Evolutionary conservation across 2,113 vertebrate species (phyloP), one percentile per base, ranked within the genome.

Genomic region (Nibea albiflora): DNA sequence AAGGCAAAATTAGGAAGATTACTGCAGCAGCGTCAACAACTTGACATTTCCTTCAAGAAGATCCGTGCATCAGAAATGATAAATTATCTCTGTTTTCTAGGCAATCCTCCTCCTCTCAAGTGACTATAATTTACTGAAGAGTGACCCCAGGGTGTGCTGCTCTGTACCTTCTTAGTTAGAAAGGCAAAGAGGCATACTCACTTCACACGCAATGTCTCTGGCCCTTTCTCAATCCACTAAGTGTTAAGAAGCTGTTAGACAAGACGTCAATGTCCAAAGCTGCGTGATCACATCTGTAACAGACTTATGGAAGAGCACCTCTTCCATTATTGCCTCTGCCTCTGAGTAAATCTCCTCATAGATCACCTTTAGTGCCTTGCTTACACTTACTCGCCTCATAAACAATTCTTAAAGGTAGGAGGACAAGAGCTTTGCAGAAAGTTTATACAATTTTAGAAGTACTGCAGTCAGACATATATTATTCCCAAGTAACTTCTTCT

Each of bases 21-120:
- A 28, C 31, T 71, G 50, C 75, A 44, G 70, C n/a, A 39, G 61
- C 56, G 80, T 80, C n/a, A 71, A 83, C 60, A 85, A 69, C 56
- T 71, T 85, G 83, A 82, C 76, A 85, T 83, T 83, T 80, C 56
- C 11, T 16, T 63, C 26, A 11, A 71, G 46, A 62, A 35, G 50
- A 52, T 63, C 24, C 4, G 4, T 58, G 53, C 57, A 49, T 22
- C 2, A 0, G 4, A 74, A 69, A n/a, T 26, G 1, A 12, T 63
- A 3, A 63, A 28, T 62, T 2, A 35, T 72, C n/a, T 22, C 5
- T 35, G 39, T 65, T 76, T 76, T 28, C 31, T 3, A 20, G 47
- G 31, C 22, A 50, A 19, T 63, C 11, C 12, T 28, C 3, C n/a
- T n/a, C 22, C 12, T 52, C 47, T 46, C 49, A 52, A 75, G 68